Evolutionary conservation across 2,113 vertebrate genomes (phyloP).

Genomic region (Brachypteracias leptosomus): DNA sequence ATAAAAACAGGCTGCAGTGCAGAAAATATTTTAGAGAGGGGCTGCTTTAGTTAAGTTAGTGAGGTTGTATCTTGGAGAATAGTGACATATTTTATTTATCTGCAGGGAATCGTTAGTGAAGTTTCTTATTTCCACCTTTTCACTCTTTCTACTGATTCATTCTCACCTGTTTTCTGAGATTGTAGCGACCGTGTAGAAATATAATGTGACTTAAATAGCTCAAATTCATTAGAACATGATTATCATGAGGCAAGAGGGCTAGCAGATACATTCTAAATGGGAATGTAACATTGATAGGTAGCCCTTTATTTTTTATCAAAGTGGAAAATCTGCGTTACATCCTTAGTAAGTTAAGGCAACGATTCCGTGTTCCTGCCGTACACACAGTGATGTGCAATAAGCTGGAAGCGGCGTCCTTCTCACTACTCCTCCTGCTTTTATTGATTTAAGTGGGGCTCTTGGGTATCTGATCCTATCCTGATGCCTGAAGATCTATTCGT

Average conservation of each 20-base stretch:
- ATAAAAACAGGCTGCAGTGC: background rate
- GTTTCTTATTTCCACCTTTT: constrained; percentile 3
- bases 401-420: background rate
- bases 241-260: background rate
- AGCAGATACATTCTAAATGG: background rate
- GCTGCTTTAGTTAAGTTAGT: background rate
- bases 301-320: background rate
- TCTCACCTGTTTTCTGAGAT: background rate
- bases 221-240: background rate
- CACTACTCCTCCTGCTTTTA: background rate
- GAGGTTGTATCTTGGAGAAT: background rate
- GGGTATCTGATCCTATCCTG: constrained; percentile 6
- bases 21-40: background rate
- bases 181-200: background rate
- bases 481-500: constrained; percentile 62
- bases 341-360: background rate
- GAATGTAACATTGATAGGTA: background rate
- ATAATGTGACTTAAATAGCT: background rate
- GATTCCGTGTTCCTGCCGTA: background rate
- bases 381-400: background rate
- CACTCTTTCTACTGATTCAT: background rate
- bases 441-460: constrained; percentile 23
- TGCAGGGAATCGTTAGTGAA: background rate
- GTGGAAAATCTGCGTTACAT: background rate
- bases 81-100: background rate